Evolutionary conservation across 2,888 invertebrate species (phyloP), one percentile per base, ranked within the genome.

Genomic region (Acronicta alni): DNA sequence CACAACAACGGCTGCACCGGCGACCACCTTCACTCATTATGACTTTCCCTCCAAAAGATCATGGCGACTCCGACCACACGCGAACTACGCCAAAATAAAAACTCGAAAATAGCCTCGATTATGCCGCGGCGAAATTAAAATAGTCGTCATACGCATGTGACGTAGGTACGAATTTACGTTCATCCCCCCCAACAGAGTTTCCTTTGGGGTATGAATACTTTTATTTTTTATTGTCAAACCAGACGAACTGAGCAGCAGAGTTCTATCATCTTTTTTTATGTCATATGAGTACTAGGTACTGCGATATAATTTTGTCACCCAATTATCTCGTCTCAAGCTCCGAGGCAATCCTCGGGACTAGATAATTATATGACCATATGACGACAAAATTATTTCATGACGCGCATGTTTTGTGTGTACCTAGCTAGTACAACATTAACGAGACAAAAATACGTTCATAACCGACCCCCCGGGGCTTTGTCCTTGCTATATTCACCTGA

Each of bases 41-140:
- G 86, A 83, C 83, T 85, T 91, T 92, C 90, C 93, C 92, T 93
- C 93, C 92, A 92, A 92, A 92, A 90, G 83, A 84, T 79, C 83
- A 82, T 81, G 79, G 79, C 80, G 75, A 73, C 68, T 72, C 74
- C 87, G 90, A 93, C 94, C 94, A 94, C 94, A 93, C 94, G 92
- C 93, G 92, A 93, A 93, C 93, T 88, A 88, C 89, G 91, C 92
- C 87, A 91, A 93, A 94, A 94, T 94, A 94, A 94, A 92, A 92
- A 87, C 78, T 90, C 89, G 49, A 89, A 94, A 94, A 94, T 94
- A 94, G 91, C 91, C 83, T 84, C 87, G 81, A 84, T 87, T 81
- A 79, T 81, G 79, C 86, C 84, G 88, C 87, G 82, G 87, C 85
- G 86, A 86, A 88, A 91, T 92, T 88, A 90, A 92, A 93, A 93